Base-by-base conservation (phyloP, 1,140 invertebrate genomes). In the Cotesia glomerata region DNA sequence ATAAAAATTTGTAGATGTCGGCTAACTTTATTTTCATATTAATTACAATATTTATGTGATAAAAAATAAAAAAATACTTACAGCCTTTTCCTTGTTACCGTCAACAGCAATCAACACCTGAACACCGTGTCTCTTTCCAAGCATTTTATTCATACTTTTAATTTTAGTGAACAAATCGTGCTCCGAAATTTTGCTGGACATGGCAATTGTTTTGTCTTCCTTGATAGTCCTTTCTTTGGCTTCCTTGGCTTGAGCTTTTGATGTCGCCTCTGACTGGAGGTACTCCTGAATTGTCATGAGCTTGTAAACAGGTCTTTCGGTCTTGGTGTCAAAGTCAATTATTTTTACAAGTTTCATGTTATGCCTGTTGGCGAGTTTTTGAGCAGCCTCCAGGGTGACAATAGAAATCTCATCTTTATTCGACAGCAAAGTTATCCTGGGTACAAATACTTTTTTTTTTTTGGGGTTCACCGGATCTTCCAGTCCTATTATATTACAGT, bases 341-440 rank as follows among this genome's bases (percentile, higher is more conserved):
- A 92, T 81, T 81, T 91, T 91, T 0, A 93, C 84, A 54, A 93
- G 80, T 81, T 92, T 92, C 68, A 93, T 84, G 56, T 91, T 89
- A 77, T 90, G 84, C 26, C 90, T 82, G 73, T 88, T 86, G 11
- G 92, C 90, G 66, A 93, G 72, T 82, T 88, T 91, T 72, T 90
- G 85, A 0, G 92, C 92, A 79, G 90, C 89, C 83, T 85, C 81
- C 14, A 89, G 14, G 8, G 84, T 86, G 0, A 78, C 73, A 11
- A 84, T 72, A 13, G 69, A 64, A 13, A 78, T 58, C 2, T 76
- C 69, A 18, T 75, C 14, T n/a, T 73, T 69, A 7, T 73, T 71
- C 4, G 49, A 49, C 14, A 75, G 63, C 9, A 75, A 36, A 2
- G 74, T 75, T 2, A 75, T 63, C 56, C 63, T 62, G 4, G 74